Evolutionary conservation across 2,797 vertebrate species (phyloP).

Genomic region (Coracias cyanogaster): DNA sequence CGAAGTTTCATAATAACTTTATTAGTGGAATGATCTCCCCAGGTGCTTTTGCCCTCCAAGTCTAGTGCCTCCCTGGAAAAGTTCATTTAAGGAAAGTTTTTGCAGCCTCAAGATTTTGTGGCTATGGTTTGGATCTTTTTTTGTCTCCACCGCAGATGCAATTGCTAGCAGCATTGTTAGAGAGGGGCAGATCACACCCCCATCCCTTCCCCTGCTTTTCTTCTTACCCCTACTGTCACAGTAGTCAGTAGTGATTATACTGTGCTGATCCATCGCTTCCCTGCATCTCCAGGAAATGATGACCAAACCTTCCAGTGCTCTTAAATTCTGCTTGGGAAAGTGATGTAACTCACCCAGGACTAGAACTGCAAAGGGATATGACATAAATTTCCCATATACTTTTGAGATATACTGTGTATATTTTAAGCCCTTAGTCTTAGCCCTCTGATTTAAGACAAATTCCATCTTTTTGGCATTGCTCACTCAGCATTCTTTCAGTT

Average conservation of each 20-base stretch:
- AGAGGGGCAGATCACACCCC: neutral
- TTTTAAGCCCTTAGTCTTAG: neutral
- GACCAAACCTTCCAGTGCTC: neutral
- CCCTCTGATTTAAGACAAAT: neutral
- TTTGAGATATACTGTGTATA: neutral
- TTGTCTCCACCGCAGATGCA: neutral
- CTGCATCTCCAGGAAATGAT: accelerated
- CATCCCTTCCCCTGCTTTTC: neutral
- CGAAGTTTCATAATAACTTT: neutral
- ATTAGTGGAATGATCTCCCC: neutral
- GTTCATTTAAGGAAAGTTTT: neutral
- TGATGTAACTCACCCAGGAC: neutral
- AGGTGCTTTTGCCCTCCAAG: neutral
- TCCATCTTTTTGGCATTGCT: neutral
- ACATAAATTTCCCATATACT: neutral
- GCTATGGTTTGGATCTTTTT: neutral
- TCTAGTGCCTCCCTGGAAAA: neutral
- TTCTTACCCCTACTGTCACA: neutral
- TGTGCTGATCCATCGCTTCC: neutral
- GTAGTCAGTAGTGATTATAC: neutral
- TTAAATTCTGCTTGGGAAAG: neutral
- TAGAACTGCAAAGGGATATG: neutral
- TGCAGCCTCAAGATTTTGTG: neutral
- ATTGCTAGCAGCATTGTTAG: neutral
- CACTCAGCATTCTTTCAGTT: neutral